A percentile compares a stretch with the other conserved stretches of the same genome.
Conservation (phyloP, 2,113 vertebrate species). For the Osmerus eperlanus region DNA sequence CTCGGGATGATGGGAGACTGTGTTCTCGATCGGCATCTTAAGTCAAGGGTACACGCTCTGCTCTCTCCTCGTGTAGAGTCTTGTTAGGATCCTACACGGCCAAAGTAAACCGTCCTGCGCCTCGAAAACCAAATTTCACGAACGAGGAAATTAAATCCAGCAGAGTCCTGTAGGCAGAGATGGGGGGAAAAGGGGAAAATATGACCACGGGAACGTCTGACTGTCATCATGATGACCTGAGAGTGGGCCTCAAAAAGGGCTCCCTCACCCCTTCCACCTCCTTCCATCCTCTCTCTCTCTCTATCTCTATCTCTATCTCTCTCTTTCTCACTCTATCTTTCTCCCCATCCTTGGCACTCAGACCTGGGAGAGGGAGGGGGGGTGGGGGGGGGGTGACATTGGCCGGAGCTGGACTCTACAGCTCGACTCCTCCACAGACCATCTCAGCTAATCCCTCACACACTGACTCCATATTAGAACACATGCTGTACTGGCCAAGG, state of each 20-base stretch:
- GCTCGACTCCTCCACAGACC: conserved; percentile 8
- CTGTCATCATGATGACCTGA: conserved; percentile 25
- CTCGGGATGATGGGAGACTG: background rate
- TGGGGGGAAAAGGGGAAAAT: conserved; percentile 49
- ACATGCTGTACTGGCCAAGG: conserved; percentile 5
- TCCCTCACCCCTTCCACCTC: too few species aligned
- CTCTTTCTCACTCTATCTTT: background rate
- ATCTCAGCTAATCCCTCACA: conserved; percentile 4
- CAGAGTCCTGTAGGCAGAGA: conserved; percentile 10
- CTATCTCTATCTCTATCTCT: background rate
- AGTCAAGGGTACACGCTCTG: conserved; percentile 34
- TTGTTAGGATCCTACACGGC: conserved; percentile 26
- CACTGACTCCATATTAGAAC: conserved; percentile 14
- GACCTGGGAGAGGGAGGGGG: background rate
- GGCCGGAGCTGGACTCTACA: background rate
- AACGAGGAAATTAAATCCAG: conserved; percentile 54
- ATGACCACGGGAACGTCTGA: conserved; percentile 41
- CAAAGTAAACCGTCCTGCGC: conserved; percentile 50
- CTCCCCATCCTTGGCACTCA: background rate
- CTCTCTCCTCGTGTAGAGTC: conserved; percentile 8
- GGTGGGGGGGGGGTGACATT: conserved; percentile 7
- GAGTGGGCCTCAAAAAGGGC: background rate
- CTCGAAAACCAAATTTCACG: conserved; percentile 39
- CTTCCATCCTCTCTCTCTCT: background rate
- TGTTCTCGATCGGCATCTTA: conserved; percentile 31